Conservation (phyloP, 2,113 vertebrate species). For the Cinclus mexicanus region DNA sequence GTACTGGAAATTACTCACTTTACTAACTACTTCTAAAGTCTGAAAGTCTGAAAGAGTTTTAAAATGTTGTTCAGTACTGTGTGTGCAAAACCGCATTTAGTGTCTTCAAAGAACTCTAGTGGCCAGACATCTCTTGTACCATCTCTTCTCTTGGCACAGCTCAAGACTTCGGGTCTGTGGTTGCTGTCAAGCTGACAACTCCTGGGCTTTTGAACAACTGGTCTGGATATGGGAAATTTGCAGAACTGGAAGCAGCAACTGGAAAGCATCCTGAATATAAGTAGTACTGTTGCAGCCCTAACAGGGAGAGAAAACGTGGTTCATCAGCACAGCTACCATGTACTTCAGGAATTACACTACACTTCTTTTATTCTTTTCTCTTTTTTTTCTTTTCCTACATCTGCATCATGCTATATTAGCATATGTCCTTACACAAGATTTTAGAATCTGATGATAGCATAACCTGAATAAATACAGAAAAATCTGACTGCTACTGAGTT, state of each 20-base stretch:
- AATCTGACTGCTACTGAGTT: neutral
- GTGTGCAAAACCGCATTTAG: conserved; percentile 71
- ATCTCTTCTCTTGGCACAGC: neutral
- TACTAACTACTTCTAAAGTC: conserved; percentile 2
- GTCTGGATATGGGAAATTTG: conserved; percentile 89
- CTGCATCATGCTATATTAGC: neutral
- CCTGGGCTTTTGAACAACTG: conserved; percentile 42
- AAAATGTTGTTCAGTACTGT: conserved; percentile 16
- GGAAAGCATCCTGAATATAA: conserved; percentile 93
- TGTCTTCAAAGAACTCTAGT: neutral
- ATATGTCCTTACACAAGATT: neutral
- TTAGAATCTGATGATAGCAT: neutral
- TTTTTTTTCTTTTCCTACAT: neutral
- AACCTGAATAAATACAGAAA: neutral
- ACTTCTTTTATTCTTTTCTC: neutral
- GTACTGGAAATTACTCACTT: neutral
- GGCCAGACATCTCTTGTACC: neutral
- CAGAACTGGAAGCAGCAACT: conserved; percentile 90
- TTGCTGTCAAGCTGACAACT: neutral
- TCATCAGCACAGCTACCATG: neutral
- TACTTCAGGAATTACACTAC: neutral
- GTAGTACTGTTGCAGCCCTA: conserved; percentile 91
- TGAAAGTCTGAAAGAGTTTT: neutral
- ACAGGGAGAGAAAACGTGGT: neutral
- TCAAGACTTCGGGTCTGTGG: neutral